A percentile compares a stretch with the other conserved stretches of the same genome.
Conservation (phyloP, 2,797 vertebrate species). For the Otolemur crassicaudatus region DNA sequence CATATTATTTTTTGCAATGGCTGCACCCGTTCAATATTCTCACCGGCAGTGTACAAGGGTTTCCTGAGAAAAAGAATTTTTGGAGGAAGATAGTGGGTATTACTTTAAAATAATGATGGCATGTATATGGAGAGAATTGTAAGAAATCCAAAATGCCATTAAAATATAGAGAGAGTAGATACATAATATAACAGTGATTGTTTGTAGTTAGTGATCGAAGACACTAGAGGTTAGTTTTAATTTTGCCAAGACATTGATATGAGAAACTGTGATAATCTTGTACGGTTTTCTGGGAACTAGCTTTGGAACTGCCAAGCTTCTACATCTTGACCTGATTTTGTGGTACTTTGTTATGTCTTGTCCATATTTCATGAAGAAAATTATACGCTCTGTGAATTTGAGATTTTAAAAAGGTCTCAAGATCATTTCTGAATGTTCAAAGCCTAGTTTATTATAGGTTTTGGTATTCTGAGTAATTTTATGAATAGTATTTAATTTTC, state of each 20-base stretch:
- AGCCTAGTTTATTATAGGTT: slow-evolving; percentile 50
- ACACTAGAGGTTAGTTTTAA: background rate
- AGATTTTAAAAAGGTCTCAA: slow-evolving; percentile 10
- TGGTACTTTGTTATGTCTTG: slow-evolving; percentile 24
- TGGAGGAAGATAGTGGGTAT: background rate
- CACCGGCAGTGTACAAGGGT: background rate
- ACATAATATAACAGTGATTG: background rate
- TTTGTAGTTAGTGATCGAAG: background rate
- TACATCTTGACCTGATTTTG: slow-evolving; percentile 66
- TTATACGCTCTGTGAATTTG: slow-evolving; percentile 30
- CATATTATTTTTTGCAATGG: background rate
- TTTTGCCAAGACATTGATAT: background rate
- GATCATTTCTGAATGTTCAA: background rate
- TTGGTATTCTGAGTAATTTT: slow-evolving; percentile 57
- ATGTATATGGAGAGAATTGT: background rate
- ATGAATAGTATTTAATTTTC: slow-evolving; percentile 33
- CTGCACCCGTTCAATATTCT: background rate
- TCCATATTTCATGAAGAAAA: slow-evolving; percentile 58
- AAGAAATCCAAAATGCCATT: background rate
- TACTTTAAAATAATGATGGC: background rate
- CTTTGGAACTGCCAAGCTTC: background rate
- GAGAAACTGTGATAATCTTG: background rate
- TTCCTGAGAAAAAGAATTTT: background rate
- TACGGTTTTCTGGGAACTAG: slow-evolving; percentile 10
- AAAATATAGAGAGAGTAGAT: background rate